Evolutionary conservation across 2,888 invertebrate genomes (phyloP).

Genomic region (Notodonta dromedarius): DNA sequence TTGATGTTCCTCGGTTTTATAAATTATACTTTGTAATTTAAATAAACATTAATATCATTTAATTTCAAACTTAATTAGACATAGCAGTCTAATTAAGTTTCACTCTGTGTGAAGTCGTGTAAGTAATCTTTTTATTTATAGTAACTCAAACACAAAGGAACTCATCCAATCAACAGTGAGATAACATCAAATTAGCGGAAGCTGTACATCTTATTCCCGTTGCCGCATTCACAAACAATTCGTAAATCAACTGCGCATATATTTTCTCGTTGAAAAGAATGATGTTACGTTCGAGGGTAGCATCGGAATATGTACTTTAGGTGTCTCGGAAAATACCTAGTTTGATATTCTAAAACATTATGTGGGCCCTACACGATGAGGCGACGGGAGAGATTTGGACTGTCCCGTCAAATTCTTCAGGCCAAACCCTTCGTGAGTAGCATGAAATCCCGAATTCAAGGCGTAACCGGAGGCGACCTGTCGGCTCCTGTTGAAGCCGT

Average conservation of each 20-base stretch:
- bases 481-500: no score
- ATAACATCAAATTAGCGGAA: conserved; percentile 23
- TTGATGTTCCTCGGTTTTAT: no score
- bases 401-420: no score
- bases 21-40: no score
- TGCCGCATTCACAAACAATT: conserved; percentile 42
- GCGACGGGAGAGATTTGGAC: no score
- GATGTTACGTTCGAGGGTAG: conserved; percentile 49
- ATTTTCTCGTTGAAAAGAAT: conserved; percentile 48
- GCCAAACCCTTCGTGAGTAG: no score
- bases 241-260: conserved; percentile 38
- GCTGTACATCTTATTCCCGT: conserved; percentile 20
- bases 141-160: conserved; percentile 19
- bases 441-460: no score
- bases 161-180: conserved; percentile 32
- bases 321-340: conserved; percentile 33
- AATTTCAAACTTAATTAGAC: conserved; percentile 15
- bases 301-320: conserved; percentile 42
- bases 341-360: conserved; percentile 46
- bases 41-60: no score
- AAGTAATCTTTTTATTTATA: conserved; percentile 10
- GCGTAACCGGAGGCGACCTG: no score
- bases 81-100: no score
- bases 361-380: no score
- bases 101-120: conserved; percentile 25